Percentiles rank a stretch among this genome's conserved stretches.
Evolutionary conservation across 2,113 vertebrate genomes (phyloP).

Genomic region (Ptilorrhoa leucosticta): DNA sequence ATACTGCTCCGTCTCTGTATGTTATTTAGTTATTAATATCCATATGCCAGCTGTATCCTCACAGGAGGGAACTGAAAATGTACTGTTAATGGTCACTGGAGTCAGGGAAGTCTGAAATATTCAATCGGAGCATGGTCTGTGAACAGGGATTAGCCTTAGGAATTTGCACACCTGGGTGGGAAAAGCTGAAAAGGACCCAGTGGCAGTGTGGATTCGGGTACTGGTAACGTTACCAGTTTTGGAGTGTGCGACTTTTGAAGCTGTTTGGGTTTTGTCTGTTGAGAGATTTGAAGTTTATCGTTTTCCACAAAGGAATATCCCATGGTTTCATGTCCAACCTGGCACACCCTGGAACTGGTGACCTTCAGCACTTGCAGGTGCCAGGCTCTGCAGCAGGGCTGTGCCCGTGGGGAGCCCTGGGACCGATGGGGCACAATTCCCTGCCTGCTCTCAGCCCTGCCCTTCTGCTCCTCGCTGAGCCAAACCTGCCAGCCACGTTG

Average conservation of each 20-base stretch:
- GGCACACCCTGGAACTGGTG: neutral
- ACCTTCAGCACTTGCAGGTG: neutral
- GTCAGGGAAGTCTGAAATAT: neutral
- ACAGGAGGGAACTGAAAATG: neutral
- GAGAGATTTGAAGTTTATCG: neutral
- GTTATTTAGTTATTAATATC: neutral
- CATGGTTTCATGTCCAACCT: rapidly evolving
- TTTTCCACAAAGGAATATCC: neutral
- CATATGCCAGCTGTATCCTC: neutral
- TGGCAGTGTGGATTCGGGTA: neutral
- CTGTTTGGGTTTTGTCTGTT: neutral
- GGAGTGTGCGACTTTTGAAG: neutral
- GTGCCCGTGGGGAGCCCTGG: rapidly evolving
- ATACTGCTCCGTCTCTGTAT: neutral
- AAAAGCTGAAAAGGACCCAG: neutral
- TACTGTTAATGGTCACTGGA: neutral
- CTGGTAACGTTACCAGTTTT: rapidly evolving
- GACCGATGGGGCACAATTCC: neutral
- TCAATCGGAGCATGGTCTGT: neutral
- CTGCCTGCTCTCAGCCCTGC: neutral
- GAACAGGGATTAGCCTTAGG: neutral
- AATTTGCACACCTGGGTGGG: neutral
- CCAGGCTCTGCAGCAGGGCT: neutral
- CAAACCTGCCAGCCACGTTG: neutral
- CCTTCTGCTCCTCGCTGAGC: neutral